phyloP scores from a whole-genome alignment of 2,797 vertebrate species.

The Gorsachius magnificus region DNA sequence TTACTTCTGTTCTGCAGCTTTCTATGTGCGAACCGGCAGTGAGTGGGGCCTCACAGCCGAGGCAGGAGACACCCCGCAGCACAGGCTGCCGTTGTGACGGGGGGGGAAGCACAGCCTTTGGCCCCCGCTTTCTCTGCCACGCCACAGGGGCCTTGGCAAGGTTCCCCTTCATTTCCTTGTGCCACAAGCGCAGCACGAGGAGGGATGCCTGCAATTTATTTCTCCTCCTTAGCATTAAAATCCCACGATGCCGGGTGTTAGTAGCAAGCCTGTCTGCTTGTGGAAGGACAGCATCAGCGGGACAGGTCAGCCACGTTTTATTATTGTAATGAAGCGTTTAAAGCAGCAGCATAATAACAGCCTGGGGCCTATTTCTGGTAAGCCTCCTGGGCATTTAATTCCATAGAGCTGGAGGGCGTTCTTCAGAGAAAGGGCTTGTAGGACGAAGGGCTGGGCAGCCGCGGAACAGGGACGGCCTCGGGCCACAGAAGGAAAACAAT shows the following conservation, averaged over 20 bases:
- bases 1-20: neutral
- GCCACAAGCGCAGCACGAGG: neutral
- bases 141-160: rapidly evolving
- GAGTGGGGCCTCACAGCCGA: neutral
- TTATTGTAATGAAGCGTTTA: neutral
- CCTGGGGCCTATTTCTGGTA: conserved; percentile 26
- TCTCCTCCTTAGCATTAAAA: neutral
- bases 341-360: neutral
- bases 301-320: conserved; percentile 3
- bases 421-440: neutral
- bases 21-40: neutral
- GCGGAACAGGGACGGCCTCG: rapidly evolving
- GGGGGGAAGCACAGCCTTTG: neutral
- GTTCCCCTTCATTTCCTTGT: neutral
- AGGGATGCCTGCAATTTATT: neutral
- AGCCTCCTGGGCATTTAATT: conserved; percentile 27
- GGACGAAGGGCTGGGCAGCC: neutral
- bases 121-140: neutral
- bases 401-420: neutral
- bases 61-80: neutral
- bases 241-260: neutral
- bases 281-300: conserved; percentile 19
- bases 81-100: rapidly evolving
- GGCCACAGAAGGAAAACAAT: neutral
- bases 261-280: neutral